Percentiles rank a stretch among this genome's conserved stretches.
Evolutionary conservation across 2,888 invertebrate genomes (phyloP).

Genomic region (Eupithecia vulgata): DNA sequence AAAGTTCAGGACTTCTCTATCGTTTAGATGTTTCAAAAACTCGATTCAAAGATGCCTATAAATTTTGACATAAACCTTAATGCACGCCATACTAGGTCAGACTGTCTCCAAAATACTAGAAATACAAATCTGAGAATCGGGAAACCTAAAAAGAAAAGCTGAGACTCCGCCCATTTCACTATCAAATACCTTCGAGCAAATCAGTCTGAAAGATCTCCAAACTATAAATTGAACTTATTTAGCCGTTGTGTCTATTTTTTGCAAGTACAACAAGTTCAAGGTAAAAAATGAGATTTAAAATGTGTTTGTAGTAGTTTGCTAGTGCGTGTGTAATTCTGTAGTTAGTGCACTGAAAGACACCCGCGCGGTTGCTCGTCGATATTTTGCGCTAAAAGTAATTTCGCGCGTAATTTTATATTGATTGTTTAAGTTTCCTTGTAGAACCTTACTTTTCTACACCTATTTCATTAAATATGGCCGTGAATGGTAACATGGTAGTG

Average conservation of each 20-base stretch:
- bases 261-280: conserved; percentile 23
- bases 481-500: background rate
- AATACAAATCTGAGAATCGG: background rate
- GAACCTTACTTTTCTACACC: background rate
- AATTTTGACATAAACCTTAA: too few species aligned
- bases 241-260: background rate
- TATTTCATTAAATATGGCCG: background rate
- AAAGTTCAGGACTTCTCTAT: too few species aligned
- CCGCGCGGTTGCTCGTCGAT: conserved; percentile 16
- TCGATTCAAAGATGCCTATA: too few species aligned
- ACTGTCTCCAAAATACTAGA: too few species aligned
- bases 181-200: background rate
- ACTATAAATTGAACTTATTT: conserved; percentile 2
- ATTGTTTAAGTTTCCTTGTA: background rate
- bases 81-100: too few species aligned
- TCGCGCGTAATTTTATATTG: background rate
- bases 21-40: too few species aligned
- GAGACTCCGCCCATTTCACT: background rate
- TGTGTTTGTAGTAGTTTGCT: background rate
- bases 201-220: background rate
- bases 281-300: conserved; percentile 9
- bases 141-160: background rate
- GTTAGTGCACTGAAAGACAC: conserved; percentile 17
- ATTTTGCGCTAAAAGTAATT: background rate
- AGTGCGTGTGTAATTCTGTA: conserved; percentile 1